Percentiles rank a stretch among this genome's conserved stretches.
Evolutionary conservation across 2,113 vertebrate species (phyloP).

Genomic region (Oxyura jamaicensis): DNA sequence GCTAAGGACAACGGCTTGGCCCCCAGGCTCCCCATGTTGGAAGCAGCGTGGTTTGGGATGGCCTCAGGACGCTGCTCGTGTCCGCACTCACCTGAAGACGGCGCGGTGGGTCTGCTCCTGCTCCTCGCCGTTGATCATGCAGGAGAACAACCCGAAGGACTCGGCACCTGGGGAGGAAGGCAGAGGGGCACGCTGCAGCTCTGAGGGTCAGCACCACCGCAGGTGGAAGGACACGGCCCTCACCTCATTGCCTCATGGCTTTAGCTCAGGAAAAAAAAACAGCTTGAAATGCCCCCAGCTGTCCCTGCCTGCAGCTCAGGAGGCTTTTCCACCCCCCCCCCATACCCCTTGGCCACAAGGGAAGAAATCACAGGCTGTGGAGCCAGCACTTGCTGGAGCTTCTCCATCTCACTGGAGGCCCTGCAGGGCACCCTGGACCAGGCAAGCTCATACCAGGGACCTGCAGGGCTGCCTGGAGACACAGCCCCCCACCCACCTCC

Average conservation of each 20-base stretch:
- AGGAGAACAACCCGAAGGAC: conserved; percentile 96
- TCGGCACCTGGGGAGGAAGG: conserved; percentile 83
- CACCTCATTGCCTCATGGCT: not conserved
- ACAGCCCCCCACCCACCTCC: not conserved
- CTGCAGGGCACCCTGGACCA: not conserved
- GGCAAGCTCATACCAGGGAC: not conserved
- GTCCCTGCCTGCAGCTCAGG: not conserved
- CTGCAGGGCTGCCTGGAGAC: not conserved
- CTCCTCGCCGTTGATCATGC: conserved; percentile 93
- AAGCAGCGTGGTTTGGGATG: not conserved
- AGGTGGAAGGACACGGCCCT: not conserved
- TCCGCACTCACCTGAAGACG: conserved; percentile 89
- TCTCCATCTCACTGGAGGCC: not conserved
- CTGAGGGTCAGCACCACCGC: not conserved
- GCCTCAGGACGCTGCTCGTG: fast-evolving
- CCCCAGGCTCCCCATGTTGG: not conserved
- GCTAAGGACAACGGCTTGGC: not conserved
- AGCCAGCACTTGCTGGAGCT: not conserved
- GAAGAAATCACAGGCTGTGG: not conserved
- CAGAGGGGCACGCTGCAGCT: not conserved
- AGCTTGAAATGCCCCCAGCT: not conserved
- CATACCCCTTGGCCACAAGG: not conserved
- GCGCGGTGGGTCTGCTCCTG: conserved; percentile 94
- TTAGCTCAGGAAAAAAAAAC: not conserved
- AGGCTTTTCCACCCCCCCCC: not conserved